These are phyloP conservation scores for Mesodorylaimus sp. DNA, from an alignment of 2,888 invertebrate genomes.

Conservation along the genomic window DNA sequence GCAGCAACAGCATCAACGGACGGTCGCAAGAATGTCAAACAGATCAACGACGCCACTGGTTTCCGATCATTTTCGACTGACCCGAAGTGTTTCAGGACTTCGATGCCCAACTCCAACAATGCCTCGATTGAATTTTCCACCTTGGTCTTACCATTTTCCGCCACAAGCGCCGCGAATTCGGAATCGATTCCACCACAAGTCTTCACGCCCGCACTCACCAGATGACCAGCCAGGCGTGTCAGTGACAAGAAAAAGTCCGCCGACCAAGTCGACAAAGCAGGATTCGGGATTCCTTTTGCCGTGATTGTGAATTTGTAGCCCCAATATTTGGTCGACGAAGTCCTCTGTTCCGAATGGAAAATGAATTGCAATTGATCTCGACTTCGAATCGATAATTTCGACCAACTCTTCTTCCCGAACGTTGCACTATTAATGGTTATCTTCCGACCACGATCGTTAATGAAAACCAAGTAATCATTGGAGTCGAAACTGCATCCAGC, in stretches of 20 bases:
- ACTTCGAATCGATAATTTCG: not conserved
- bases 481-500: not conserved
- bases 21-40: too few relatives aligned
- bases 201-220: too few relatives aligned
- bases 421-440: not conserved
- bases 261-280: not conserved
- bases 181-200: too few relatives aligned
- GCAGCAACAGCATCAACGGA: too few relatives aligned
- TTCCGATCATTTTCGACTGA: too few relatives aligned
- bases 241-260: not conserved
- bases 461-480: not conserved
- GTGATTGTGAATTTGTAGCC: not conserved
- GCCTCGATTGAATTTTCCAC: too few relatives aligned
- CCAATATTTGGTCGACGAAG: too few relatives aligned
- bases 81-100: too few relatives aligned
- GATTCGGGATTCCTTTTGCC: not conserved
- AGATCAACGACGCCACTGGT: too few relatives aligned
- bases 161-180: too few relatives aligned
- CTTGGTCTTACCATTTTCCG: too few relatives aligned
- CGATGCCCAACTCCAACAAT: too few relatives aligned
- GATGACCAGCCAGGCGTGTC: not conserved
- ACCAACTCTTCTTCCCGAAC: not conserved
- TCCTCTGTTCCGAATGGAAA: not conserved
- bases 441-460: not conserved
- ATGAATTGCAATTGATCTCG: not conserved